These are phyloP conservation scores for Lysandra bellargus DNA, from an alignment of 2,888 invertebrate genomes.

Conservation along the genomic window DNA sequence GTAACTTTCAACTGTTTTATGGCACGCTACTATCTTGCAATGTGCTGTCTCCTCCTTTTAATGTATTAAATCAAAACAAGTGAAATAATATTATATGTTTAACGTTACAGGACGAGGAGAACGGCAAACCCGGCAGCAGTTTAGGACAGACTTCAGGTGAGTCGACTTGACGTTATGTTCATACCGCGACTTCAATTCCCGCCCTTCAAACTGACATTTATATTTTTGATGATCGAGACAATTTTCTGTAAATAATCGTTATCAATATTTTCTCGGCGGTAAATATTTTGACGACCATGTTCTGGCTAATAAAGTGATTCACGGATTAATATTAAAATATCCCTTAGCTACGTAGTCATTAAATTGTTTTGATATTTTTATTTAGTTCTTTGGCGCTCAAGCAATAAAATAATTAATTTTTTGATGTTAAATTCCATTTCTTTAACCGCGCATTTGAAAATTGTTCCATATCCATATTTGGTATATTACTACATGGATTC, in stretches of 20 bases:
- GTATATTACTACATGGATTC: neutral
- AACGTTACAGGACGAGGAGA: constrained; percentile 68
- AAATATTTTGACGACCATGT: neutral
- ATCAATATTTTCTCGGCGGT: neutral
- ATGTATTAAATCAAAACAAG: neutral
- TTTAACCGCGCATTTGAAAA: neutral
- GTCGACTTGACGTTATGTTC: constrained; percentile 41
- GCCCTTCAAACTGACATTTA: neutral
- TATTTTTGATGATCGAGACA: neutral
- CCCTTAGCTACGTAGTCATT: neutral
- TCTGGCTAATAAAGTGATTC: neutral
- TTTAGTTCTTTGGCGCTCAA: neutral
- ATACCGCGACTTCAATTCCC: neutral
- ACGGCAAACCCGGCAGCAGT: constrained; percentile 70
- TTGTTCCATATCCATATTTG: neutral
- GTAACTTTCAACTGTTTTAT: too few species aligned
- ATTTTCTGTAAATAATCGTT: neutral
- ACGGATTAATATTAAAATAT: neutral
- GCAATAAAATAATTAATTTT: neutral
- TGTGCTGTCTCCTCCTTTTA: neutral
- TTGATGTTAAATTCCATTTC: neutral
- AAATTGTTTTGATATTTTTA: neutral
- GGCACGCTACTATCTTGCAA: too few species aligned
- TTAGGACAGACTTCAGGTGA: constrained; percentile 72
- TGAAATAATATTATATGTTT: neutral